These are phyloP conservation scores for Dufourea novaeangliae DNA, from an alignment of 1,140 invertebrate species.

Conservation along the genomic window DNA sequence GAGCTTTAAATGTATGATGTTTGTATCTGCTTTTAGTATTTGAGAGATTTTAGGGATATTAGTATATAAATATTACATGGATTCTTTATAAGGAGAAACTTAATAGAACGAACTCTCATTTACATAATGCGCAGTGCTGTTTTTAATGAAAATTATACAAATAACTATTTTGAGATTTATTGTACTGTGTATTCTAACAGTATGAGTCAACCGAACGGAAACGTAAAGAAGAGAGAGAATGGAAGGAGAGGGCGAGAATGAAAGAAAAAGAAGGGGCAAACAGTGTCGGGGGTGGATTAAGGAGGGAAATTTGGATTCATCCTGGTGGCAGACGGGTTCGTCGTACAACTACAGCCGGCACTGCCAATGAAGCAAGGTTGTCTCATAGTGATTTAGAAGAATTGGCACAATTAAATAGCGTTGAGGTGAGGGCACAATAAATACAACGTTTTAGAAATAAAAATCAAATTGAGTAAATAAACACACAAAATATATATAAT, in stretches of 20 bases:
- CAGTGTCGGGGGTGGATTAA: conserved; percentile 78
- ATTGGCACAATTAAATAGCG: conserved; percentile 85
- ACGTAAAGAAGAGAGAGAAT: conserved; percentile 85
- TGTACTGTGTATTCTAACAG: conserved; percentile 75
- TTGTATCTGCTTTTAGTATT: conserved; percentile 34
- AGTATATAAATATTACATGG: background rate
- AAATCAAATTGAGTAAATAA: background rate
- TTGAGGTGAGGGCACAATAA: conserved; percentile 84
- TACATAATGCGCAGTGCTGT: conserved; percentile 23
- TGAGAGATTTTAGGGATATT: conserved; percentile 26
- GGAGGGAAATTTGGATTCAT: conserved; percentile 92
- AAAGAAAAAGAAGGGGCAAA: conserved; percentile 83
- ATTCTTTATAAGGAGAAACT: background rate
- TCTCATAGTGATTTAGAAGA: conserved; percentile 85
- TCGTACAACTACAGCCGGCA: conserved; percentile 84
- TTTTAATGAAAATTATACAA: background rate
- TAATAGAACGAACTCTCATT: conserved; percentile 36
- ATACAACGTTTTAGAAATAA: background rate
- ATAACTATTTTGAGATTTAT: background rate
- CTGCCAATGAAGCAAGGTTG: conserved; percentile 78
- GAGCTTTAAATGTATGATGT: background rate
- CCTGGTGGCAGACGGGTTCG: conserved; percentile 86
- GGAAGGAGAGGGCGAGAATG: conserved; percentile 83
- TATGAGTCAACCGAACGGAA: conserved; percentile 91
- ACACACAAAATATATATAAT: background rate